Evolutionary conservation across 2,113 vertebrate species (phyloP), one percentile per base, ranked within the genome.

Genomic region (Alethe diademata): DNA sequence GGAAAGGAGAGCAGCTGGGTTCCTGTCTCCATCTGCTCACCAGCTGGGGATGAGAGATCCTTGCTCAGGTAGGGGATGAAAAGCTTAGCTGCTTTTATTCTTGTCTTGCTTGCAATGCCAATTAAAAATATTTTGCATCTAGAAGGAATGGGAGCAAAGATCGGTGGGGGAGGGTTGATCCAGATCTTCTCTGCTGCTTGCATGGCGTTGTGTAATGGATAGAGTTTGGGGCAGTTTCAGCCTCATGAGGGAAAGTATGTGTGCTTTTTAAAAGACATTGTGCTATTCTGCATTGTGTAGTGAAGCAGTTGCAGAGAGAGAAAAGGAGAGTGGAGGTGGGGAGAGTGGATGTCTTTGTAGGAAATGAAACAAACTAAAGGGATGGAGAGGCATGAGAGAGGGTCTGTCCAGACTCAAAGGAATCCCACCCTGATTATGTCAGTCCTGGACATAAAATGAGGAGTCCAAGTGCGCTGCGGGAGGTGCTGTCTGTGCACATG

Each of bases 1-100:
- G 93, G 96, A 71, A 92, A 42, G 76, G 78, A 95, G 92, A 94
- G 96, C 96, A 94, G 96, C 97, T 96, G 93, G 96, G 87, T 93
- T 95, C 94, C 92, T 60, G 93, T 85, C 74, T 93, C 78, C 90
- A 91, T 95, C 96, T 79, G 70, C 88, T 95, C 76, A 60, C 90
- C 91, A 95, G 95, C 96, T 92, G 93, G 94, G 91, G 87, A 96
- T 96, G 95, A 92, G 81, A 97, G 89, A 82, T 79, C 56, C 54
- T 82, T 69, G 66, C 92, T 86, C 97, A 97, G 97, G 96, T 97
- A 97, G 91, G 96, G 84, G 91, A 90, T 65, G 62, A 96, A 38
- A 48, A 81, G 93, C 76, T 90, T 90, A 92, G 79, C 78, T 85
- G 93, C 78, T 85, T 94, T 92, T 94, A 85, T 94, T 93, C 65